Base-by-base conservation (phyloP, 30 jellyfish, hydroid and myxozoan genomes). In the Aurelia aurita complex sp. Pacific region DNA sequence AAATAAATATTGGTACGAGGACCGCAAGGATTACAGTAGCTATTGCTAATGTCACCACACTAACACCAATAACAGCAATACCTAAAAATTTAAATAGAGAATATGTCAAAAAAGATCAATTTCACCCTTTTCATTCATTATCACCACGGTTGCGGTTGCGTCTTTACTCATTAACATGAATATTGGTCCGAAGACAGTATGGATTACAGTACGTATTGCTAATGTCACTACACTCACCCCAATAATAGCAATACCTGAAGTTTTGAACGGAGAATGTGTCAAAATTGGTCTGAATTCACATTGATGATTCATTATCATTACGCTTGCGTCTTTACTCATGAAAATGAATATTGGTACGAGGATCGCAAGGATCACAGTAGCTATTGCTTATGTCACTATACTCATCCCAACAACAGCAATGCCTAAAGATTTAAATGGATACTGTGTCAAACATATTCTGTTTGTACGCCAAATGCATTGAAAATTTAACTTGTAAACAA, bases 11-110 rank as follows among this genome's bases (percentile, higher is more conserved):
- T 42, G 89, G 89, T 29, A 79, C 89, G 2, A 79, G 50, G 64
- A 79, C 89, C 8, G 89, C 89, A n/a, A 79, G 73, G 40, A 79
- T 64, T 57, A 79, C 67, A 18, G 81, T 71, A n/a, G 89, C 80
- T 50, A 79, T 79, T 15, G 89, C 89, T 73, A 79, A 15, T 11
- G 89, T 79, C 16, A 79, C 89, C 0, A 79, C 89, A 23, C 46
- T 79, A 6, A 65, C 81, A 3, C 89, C 89, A 79, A 79, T 64
- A 13, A 67, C 80, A 23, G 80, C 89, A 51, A 79, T 79, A 15
- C 89, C 89, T 79, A 16, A 9, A 34, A 17, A 15, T n/a, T 5
- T 5, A 36, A n/a, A 15, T n/a, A 0, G 52, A 40, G 6, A 40
- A 40, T 40, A 1, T 1, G 52, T 40, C 9, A 40, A 0, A 23